These are phyloP conservation scores for Phylloscopus whistleri DNA, from an alignment of 2,113 vertebrate genomes.

Conservation along the genomic window DNA sequence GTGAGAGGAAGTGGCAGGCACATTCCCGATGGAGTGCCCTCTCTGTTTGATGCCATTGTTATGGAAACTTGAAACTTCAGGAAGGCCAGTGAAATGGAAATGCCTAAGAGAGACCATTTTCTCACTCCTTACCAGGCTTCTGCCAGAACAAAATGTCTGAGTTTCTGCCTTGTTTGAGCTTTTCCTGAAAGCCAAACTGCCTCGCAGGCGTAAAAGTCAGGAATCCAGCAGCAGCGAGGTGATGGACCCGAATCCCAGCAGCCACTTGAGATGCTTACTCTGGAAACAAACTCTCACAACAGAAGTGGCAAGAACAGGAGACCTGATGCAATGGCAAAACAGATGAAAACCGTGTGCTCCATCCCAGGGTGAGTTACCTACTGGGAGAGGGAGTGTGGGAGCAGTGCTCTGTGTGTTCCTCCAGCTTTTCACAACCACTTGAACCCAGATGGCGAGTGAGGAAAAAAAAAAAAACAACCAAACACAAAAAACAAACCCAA, in stretches of 20 bases:
- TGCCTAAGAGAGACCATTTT: background rate
- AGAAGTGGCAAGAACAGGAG: background rate
- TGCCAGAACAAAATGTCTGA: background rate
- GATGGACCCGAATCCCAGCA: background rate
- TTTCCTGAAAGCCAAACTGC: background rate
- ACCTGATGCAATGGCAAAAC: background rate
- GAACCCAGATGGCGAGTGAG: fast-evolving
- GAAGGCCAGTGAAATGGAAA: constrained; percentile 13
- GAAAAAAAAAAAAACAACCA: background rate
- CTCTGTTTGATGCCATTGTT: background rate
- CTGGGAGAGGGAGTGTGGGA: background rate
- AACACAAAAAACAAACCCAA: no score
- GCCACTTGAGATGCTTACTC: background rate
- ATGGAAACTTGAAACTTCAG: constrained; percentile 9
- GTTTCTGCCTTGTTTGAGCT: constrained; percentile 10
- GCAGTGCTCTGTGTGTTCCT: background rate
- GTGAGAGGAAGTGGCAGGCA: background rate
- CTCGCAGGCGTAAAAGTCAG: background rate
- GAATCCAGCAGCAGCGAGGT: background rate
- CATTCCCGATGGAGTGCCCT: background rate
- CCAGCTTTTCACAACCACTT: background rate
- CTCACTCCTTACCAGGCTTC: background rate
- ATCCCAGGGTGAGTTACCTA: background rate
- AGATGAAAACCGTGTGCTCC: background rate
- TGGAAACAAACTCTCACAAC: background rate